Conservation (phyloP, 2,113 vertebrate genomes). For the Tragelaphus buxtoni region DNA sequence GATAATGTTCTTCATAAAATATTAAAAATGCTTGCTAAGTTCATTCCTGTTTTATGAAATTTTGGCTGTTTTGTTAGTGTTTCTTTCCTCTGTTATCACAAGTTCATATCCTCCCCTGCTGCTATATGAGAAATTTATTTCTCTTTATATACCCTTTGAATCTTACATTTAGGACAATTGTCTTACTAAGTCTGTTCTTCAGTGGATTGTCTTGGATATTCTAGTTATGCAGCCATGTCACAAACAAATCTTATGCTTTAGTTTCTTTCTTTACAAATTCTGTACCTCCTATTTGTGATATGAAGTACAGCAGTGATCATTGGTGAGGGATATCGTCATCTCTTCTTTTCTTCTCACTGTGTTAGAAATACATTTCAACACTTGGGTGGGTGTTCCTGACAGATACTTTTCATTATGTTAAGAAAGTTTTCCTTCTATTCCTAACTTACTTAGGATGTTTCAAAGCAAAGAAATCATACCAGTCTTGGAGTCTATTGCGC, state of each 20-base stretch:
- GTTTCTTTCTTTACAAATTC: background rate
- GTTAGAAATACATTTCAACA: background rate
- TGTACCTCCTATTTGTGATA: background rate
- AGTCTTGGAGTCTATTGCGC: background rate
- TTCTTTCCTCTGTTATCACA: background rate
- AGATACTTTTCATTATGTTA: background rate
- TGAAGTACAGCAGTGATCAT: background rate
- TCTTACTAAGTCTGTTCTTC: background rate
- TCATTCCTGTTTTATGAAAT: background rate
- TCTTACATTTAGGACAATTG: background rate
- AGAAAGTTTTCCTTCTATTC: background rate
- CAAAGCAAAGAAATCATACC: background rate
- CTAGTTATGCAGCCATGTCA: background rate
- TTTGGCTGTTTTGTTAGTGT: background rate
- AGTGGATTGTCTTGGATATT: background rate
- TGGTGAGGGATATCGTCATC: background rate
- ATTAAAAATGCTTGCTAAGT: background rate
- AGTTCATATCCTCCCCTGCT: background rate
- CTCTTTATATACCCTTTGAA: background rate
- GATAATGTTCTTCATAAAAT: background rate
- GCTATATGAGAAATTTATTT: background rate
- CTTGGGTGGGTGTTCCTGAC: background rate
- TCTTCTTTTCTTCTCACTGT: background rate
- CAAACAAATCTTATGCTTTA: background rate
- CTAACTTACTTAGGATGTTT: background rate